phyloP scores from a whole-genome alignment of 2,888 invertebrate species.

The Argyresthia albistria region DNA sequence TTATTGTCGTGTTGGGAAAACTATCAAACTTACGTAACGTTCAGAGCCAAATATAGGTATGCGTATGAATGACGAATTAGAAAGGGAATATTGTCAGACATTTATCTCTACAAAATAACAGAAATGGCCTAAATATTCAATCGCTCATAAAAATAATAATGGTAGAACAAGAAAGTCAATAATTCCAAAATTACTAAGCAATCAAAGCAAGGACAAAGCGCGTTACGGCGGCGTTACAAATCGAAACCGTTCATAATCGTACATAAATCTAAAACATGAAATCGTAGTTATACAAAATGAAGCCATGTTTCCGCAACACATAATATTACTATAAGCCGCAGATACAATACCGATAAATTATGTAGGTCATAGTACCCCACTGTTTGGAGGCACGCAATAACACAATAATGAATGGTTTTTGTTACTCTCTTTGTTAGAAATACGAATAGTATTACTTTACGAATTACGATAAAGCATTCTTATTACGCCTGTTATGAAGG shows the following conservation, averaged over 20 bases:
- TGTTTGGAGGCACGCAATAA: neutral
- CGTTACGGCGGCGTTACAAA: neutral
- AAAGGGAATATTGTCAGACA: too few species aligned
- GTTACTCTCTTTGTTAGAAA: neutral
- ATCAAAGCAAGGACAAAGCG: neutral
- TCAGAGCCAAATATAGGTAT: too few species aligned
- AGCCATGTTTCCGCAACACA: neutral
- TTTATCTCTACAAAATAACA: too few species aligned
- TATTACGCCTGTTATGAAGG: too few species aligned
- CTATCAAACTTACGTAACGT: too few species aligned
- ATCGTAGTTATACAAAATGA: slow-evolving; percentile 8
- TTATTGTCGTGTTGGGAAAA: too few species aligned
- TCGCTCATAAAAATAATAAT: too few species aligned
- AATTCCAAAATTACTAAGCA: too few species aligned
- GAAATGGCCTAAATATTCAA: too few species aligned
- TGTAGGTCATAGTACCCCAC: neutral
- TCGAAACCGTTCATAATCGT: neutral
- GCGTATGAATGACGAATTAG: too few species aligned
- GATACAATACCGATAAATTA: slow-evolving; percentile 1
- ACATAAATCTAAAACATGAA: slow-evolving; percentile 17
- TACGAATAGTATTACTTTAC: neutral
- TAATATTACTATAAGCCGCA: slow-evolving; percentile 1
- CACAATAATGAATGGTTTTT: neutral
- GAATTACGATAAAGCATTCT: too few species aligned
- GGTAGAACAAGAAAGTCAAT: too few species aligned